Conservation (phyloP, 2,797 vertebrate species). For the Sarcophilus harrisii region DNA sequence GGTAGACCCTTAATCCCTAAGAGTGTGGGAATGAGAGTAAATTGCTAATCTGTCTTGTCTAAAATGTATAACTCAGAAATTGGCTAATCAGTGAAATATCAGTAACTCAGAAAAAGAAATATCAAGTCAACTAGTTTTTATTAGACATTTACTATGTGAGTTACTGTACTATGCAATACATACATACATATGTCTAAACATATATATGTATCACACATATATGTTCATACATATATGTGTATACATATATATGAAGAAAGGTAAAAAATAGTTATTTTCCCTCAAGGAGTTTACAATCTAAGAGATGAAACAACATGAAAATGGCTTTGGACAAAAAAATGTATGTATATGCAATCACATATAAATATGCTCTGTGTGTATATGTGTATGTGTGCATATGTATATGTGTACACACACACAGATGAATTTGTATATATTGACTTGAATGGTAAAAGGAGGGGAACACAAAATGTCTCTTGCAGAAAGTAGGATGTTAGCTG, state of each 20-base stretch:
- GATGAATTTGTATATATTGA: neutral
- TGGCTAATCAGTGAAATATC: neutral
- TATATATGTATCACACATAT: neutral
- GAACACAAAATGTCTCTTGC: neutral
- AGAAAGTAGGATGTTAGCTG: neutral
- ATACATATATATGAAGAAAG: neutral
- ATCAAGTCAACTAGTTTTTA: neutral
- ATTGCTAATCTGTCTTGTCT: neutral
- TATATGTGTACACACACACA: neutral
- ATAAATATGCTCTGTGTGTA: neutral
- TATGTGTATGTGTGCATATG: neutral
- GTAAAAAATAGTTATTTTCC: neutral
- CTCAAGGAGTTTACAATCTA: neutral
- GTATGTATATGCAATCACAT: neutral
- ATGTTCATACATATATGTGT: too few species aligned
- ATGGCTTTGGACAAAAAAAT: neutral
- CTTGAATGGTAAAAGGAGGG: neutral
- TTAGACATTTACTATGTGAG: neutral
- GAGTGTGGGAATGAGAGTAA: neutral
- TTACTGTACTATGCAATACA: neutral
- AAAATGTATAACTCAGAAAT: neutral
- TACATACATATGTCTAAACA: neutral
- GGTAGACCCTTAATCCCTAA: neutral
- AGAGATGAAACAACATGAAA: neutral
- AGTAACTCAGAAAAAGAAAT: neutral